Evolutionary conservation across 2,113 vertebrate genomes (phyloP), one percentile per base, ranked within the genome.

Genomic region (Peromyscus polionotus): DNA sequence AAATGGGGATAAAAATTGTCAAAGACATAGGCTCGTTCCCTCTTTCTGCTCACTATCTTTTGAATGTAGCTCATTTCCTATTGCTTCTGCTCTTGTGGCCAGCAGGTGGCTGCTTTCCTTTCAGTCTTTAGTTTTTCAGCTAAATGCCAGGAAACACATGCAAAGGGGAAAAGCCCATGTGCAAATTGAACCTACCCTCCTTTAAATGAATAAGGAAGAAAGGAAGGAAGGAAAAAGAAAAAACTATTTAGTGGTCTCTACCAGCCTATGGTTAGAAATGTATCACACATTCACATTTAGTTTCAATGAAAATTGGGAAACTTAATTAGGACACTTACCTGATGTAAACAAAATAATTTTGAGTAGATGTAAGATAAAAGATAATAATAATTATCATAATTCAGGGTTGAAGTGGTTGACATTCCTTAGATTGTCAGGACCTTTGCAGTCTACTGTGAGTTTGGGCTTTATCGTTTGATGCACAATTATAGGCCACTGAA

Each of bases 21-120:
- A 86, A 39, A 85, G 33, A 89, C 70, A 42, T 19, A 1, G 14
- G 13, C 28, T 70, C 84, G 39, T 65, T 31, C 5, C 17, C 12
- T 87, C 36, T 54, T 80, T 93, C 39, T 12, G 31, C 31, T 90
- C 10, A 84, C 0, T 42, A 19, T 76, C 57, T 85, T 95, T 45
- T 91, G 24, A 75, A 65, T 59, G 20, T 19, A 33, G 39, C 68
- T 83, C 80, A 31, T 92, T 84, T 97, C 63, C 57, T 89, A 3
- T 84, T 97, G 95, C 84, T 75, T 65, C 79, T 45, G 90, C 90
- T 95, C 77, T 94, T 14, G 2, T 65, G 91, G 10, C 97, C 96
- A 97, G 90, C 85, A 97, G 93, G 95, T 95, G 94, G 88, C 81
- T 96, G 88, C 72, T 96, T 92, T 91, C 92, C 72, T 36, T 48